Evolutionary conservation across 2,888 invertebrate species (phyloP).

Genomic region (Acanthosepion pharaonis): DNA sequence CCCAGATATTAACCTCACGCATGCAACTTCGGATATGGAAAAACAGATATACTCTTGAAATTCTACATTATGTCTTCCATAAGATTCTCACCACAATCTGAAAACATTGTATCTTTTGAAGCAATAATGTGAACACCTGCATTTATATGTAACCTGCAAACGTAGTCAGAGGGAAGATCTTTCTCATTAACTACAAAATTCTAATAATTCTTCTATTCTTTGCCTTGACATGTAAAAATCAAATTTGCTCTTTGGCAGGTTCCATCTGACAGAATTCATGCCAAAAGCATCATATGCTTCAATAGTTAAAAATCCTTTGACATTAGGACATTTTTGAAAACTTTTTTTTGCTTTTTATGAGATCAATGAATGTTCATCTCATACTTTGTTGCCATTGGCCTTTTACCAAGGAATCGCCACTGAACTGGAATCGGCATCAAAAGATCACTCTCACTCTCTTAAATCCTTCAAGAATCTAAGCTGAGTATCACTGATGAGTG

Average conservation of each 20-base stretch:
- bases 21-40: no score
- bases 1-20: no score
- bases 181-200: neutral
- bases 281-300: neutral
- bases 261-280: neutral
- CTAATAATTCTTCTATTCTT: neutral
- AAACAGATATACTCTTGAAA: no score
- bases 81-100: no score
- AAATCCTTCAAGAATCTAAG: neutral
- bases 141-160: neutral
- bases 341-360: neutral
- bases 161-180: neutral
- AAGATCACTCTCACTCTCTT: neutral
- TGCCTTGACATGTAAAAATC: neutral
- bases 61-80: no score
- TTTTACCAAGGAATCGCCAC: neutral
- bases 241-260: neutral
- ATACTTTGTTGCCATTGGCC: neutral
- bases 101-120: no score
- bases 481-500: neutral
- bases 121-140: no score
- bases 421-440: neutral
- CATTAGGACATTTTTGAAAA: neutral
- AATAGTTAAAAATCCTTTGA: constrained; percentile 5
- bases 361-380: neutral